Conservation (phyloP, 2,888 invertebrate species). For the Temnothorax unifasciatus region DNA sequence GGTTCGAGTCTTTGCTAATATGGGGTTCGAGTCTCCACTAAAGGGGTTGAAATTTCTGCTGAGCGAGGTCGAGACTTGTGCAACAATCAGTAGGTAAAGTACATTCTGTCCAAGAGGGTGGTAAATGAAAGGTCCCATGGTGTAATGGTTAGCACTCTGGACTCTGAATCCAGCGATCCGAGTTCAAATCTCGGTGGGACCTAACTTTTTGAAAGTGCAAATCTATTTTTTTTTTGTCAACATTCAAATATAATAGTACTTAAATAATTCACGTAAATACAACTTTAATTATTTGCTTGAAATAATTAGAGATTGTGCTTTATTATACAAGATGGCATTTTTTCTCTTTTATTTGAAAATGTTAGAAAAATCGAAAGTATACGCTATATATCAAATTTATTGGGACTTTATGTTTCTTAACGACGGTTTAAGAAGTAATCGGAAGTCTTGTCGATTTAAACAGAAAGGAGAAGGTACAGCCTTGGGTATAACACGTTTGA, state of each 20-base stretch:
- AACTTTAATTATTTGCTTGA: not conserved
- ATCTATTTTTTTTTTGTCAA: not conserved
- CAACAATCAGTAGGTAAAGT: not conserved
- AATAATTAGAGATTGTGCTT: not conserved
- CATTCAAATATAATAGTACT: not conserved
- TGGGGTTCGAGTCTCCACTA: not conserved
- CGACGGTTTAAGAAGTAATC: not conserved
- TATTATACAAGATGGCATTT: not conserved
- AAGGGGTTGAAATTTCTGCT: not conserved
- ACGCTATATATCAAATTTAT: not conserved
- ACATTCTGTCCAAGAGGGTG: accelerated
- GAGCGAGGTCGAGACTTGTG: not conserved
- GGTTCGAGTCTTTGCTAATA: not conserved
- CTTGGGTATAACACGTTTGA: not conserved
- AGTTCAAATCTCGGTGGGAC: slow-evolving; percentile 94
- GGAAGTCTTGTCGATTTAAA: not conserved
- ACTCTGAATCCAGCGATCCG: slow-evolving; percentile 94
- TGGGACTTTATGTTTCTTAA: not conserved
- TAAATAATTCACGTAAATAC: not conserved
- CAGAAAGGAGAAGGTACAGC: not conserved
- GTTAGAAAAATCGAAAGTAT: not conserved
- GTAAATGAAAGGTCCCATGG: slow-evolving; percentile 88
- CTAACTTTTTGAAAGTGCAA: slow-evolving; percentile 75
- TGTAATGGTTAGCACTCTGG: slow-evolving; percentile 94
- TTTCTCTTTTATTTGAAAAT: not conserved